Evolutionary conservation across 92 coral and sea anemone genomes (phyloP).

Genomic region (Phenganax marumi): DNA sequence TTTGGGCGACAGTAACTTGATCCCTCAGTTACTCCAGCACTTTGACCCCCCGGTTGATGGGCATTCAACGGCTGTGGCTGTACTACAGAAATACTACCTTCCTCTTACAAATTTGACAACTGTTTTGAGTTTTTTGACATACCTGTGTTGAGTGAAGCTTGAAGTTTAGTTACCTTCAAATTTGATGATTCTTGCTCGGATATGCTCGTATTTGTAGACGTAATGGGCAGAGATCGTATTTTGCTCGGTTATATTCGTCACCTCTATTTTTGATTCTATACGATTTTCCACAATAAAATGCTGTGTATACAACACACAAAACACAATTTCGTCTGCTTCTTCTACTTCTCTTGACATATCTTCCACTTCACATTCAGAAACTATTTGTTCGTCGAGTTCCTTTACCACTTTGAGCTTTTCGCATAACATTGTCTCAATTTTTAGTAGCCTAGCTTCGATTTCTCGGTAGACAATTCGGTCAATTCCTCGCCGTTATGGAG

Average conservation of each 20-base stretch:
- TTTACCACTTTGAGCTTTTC: conserved; percentile 30
- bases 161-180: too few relatives aligned
- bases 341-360: conserved; percentile 42
- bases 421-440: not conserved
- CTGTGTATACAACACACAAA: conserved; percentile 3
- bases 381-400: conserved; percentile 45
- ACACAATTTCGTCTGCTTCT: conserved; percentile 31
- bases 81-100: too few relatives aligned
- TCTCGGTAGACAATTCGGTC: too few relatives aligned
- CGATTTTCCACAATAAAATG: conserved; percentile 10
- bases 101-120: too few relatives aligned
- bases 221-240: conserved; percentile 1
- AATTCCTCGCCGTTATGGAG: too few relatives aligned
- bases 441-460: conserved; percentile 8
- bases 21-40: too few relatives aligned
- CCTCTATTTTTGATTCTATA: not conserved
- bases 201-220: conserved; percentile 2
- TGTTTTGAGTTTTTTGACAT: too few relatives aligned
- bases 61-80: too few relatives aligned
- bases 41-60: too few relatives aligned
- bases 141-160: too few relatives aligned
- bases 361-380: conserved; percentile 38
- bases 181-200: too few relatives aligned
- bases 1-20: too few relatives aligned
- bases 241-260: conserved; percentile 3